A percentile compares a stretch with the other conserved stretches of the same genome.
These are phyloP conservation scores for Acholoe squamosa DNA, from an alignment of 2,888 invertebrate genomes.

Conservation along the genomic window DNA sequence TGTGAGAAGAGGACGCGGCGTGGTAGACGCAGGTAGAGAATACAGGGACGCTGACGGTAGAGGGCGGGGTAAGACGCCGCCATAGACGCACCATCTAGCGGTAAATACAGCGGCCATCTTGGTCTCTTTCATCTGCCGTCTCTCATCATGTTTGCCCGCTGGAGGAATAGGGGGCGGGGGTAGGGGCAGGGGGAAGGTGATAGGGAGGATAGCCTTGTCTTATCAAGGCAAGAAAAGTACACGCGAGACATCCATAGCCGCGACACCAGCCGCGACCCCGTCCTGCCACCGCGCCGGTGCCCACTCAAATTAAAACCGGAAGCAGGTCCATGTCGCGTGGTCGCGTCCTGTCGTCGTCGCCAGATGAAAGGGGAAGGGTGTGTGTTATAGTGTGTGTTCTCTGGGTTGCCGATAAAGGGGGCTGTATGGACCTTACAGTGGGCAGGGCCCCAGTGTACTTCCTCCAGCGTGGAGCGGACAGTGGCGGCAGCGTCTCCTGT, in stretches of 20 bases:
- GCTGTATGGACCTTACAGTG: not conserved
- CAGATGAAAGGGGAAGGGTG: conserved; percentile 14
- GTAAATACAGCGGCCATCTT: not conserved
- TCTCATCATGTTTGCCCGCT: not conserved
- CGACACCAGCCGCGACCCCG: not conserved
- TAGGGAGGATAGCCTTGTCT: not conserved
- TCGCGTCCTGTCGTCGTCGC: not conserved
- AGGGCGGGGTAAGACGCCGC: not conserved
- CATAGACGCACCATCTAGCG: not conserved
- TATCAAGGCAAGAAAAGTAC: conserved; percentile 29
- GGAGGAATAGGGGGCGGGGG: not conserved
- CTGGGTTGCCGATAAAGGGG: not conserved
- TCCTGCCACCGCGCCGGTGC: not conserved
- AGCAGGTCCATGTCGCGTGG: not conserved
- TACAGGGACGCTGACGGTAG: not conserved
- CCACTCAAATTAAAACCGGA: conserved; percentile 37
- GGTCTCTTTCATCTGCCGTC: not conserved
- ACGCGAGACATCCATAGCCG: conserved; percentile 8
- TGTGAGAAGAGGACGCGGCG: not conserved
- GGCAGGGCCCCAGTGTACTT: not conserved
- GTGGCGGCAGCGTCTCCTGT: not conserved
- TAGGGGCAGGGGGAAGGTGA: not conserved
- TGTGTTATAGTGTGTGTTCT: not conserved
- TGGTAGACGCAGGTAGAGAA: not conserved
- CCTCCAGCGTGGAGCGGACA: not conserved